These are phyloP conservation scores for Parapristionchus giblindavisi DNA, from an alignment of 2,888 invertebrate genomes.

Conservation along the genomic window DNA sequence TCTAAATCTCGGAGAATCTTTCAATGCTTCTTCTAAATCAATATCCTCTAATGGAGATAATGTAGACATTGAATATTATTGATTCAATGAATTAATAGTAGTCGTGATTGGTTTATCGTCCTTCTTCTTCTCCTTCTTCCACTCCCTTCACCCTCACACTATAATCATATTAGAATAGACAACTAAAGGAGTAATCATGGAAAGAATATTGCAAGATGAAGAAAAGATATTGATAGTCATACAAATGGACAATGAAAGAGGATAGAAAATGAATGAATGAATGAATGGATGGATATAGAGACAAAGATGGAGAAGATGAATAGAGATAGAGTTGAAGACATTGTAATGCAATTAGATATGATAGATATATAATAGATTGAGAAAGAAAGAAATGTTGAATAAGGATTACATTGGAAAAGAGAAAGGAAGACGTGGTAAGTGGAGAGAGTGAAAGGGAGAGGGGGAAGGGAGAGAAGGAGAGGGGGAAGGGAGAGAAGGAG, in stretches of 20 bases:
- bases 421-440: background rate
- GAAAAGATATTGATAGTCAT: constrained; percentile 22
- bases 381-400: constrained; percentile 6
- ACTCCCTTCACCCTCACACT: constrained; percentile 3
- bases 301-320: background rate
- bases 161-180: too few species aligned
- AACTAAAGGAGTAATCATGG: too few species aligned
- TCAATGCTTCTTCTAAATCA: constrained; percentile 37
- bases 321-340: background rate
- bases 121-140: background rate
- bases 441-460: background rate
- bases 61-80: background rate
- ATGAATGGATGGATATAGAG: too few species aligned
- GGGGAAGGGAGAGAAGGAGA: background rate
- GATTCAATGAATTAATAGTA: too few species aligned
- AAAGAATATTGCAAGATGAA: too few species aligned
- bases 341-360: background rate
- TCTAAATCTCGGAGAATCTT: constrained; percentile 37
- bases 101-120: background rate
- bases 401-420: constrained; percentile 20
- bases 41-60: constrained; percentile 27
- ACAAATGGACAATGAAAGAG: background rate
- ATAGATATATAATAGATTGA: background rate
- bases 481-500: background rate
- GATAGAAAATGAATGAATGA: background rate